Evolutionary conservation across 2,797 vertebrate species (phyloP), one percentile per base, ranked within the genome.

Genomic region (Antennarius maculatus): DNA sequence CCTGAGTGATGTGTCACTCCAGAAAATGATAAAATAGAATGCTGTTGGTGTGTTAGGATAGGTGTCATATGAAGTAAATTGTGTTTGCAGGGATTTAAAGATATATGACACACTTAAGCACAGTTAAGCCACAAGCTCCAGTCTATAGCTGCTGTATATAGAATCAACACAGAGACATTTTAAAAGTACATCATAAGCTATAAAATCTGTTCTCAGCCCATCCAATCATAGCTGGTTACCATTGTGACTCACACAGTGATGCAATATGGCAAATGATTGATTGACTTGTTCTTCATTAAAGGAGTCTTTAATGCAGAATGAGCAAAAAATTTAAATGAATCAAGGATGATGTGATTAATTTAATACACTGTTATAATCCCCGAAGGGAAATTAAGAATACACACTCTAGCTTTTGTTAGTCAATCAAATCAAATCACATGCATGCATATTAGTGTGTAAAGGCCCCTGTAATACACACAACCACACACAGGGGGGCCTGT

Each of bases 141-240:
- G 62, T 73, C 37, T 64, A 56, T 23, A 23, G 62, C 74, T 82
- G 77, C 79, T 13, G 15, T 43, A 83, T 79, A 81, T 74, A 83
- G 82, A 82, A 77, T 67, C 71, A 82, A 78, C 73, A 83, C 14
- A 80, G 79, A 88, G 73, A 67, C 41, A 1, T 81, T 85, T 14
- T 66, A 56, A 77, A 83, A 69, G 71, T 41, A 80, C 0, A 41
- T 80, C 61, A 4, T 9, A 49, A 71, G 81, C 64, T 54, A 51
- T 41, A 13, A 41, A 58, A 69, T 74, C 72, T 71, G 55, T 51
- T 71, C 56, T 58, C 12, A 5, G 58, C 53, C 37, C 58, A 12
- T 73, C 39, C 42, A 42, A 46, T 55, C 55, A 23, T 23, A 23
- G 23, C 46, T 42, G 41, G 49, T 71, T 61, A 41, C 23, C 71